Base-by-base conservation (phyloP, 2,797 vertebrate genomes). In the Alauda arvensis region DNA sequence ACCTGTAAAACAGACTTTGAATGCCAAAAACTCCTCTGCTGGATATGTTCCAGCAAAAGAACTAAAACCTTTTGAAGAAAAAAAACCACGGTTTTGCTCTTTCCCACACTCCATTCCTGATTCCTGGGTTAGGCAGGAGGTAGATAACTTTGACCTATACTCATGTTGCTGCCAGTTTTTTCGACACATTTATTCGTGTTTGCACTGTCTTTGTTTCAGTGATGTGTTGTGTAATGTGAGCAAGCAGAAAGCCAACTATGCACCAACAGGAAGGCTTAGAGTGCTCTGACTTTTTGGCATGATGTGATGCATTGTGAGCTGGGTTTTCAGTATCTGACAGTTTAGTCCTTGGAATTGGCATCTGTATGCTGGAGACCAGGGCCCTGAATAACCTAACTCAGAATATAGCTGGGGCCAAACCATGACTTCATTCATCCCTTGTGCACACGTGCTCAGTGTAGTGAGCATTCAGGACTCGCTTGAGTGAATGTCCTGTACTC, bases 201-300 rank as follows among this genome's bases (percentile, higher is more conserved):
- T 93, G 85, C 66, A 76, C 74, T 85, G 74, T 55, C 90, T 95
- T 92, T 95, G 90, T 93, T 93, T 83, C 78, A 77, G n/a, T 43
- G 85, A 87, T 89, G 31, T 83, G 68, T 92, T 90, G 87, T 89
- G 91, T 90, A 94, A 95, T 23, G 21, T 63, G 89, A 95, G 74
- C 78, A 91, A 93, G 77, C 55, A 82, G 40, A 95, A 92, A 91
- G 78, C 56, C 76, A 87, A 18, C 52, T 83, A 39, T 42, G 53
- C 56, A 79, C 78, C 68, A 93, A 83, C 81, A 94, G 87, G 89
- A 95, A 94, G 87, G 68, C 40, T 90, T 62, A 70, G 60, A 83
- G 66, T 33, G 18, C 48, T 90, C 66, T 46, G 48, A 79, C 57
- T 87, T 89, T 91, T 90, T 95, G 93, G 80, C 91, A 93, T 0